Evolutionary conservation across 1,140 invertebrate genomes (phyloP).

Genomic region (Manduca sexta): DNA sequence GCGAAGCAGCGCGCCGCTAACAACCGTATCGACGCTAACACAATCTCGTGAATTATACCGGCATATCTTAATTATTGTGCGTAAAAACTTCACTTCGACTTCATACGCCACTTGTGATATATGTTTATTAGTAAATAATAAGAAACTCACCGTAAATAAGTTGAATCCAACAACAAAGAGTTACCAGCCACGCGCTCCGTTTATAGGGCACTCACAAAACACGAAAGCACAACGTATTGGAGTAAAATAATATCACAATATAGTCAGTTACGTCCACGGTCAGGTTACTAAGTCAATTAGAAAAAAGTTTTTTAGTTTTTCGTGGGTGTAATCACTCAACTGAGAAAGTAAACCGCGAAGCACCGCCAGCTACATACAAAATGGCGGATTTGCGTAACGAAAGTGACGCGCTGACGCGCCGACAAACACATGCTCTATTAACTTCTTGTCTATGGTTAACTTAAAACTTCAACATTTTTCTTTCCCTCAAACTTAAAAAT

Average conservation of each 20-base stretch:
- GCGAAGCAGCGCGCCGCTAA: constrained; percentile 40
- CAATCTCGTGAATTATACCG: constrained; percentile 28
- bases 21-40: constrained; percentile 49
- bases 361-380: constrained; percentile 73
- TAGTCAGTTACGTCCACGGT: constrained; percentile 43
- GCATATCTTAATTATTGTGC: constrained; percentile 5
- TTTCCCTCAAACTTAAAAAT: no score
- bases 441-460: constrained; percentile 24
- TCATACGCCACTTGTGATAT: constrained; percentile 7
- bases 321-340: constrained; percentile 59
- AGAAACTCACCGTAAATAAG: constrained; percentile 64
- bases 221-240: constrained; percentile 60
- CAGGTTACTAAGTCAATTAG: constrained; percentile 37
- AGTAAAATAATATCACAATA: constrained; percentile 50
- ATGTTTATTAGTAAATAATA: constrained; percentile 22
- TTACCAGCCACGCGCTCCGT: constrained; percentile 70
- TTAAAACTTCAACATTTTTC: neutral
- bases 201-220: constrained; percentile 68
- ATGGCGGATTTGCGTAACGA: constrained; percentile 71
- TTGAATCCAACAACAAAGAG: constrained; percentile 70
- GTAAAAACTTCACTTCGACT: constrained; percentile 13
- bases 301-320: constrained; percentile 61
- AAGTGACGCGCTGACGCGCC: constrained; percentile 72
- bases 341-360: constrained; percentile 62
- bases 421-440: constrained; percentile 40